Percentiles rank a stretch among this genome's conserved stretches.
Evolutionary conservation across 30 jellyfish, hydroid and myxozoan species (phyloP).

Genomic region (Aurelia aurita complex sp. Pacific): DNA sequence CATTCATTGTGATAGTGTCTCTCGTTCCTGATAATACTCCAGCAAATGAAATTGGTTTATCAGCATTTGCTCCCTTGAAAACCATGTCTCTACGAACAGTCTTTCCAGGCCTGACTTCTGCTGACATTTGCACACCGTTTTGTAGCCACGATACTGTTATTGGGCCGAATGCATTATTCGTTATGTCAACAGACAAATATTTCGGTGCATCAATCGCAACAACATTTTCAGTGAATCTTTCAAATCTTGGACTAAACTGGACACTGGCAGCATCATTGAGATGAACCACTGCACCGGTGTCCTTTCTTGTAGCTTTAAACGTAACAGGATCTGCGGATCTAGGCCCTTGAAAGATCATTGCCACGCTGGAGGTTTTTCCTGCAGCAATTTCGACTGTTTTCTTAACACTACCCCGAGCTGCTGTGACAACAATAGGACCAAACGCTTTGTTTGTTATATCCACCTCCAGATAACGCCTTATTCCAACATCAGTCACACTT

Average conservation of each 20-base stretch:
- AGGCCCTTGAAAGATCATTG: neutral
- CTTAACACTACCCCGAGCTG: neutral
- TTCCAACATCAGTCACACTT: neutral
- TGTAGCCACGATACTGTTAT: constrained; percentile 6
- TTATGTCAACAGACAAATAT: constrained; percentile 10
- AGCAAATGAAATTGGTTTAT: neutral
- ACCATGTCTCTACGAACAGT: neutral
- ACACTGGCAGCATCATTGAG: neutral
- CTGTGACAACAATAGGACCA: constrained; percentile 18
- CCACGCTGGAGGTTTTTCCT: neutral
- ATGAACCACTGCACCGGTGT: neutral
- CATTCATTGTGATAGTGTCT: neutral
- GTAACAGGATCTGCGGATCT: neutral
- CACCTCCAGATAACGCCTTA: constrained; percentile 33
- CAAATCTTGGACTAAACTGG: neutral
- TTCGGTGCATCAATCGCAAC: neutral
- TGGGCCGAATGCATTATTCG: constrained; percentile 1
- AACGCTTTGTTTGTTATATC: constrained; percentile 29
- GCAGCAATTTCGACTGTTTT: neutral
- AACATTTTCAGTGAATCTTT: neutral
- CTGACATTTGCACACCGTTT: neutral
- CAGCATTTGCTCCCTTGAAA: constrained; percentile 5
- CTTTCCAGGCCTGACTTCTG: neutral
- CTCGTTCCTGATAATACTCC: neutral
- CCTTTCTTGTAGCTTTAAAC: neutral